A percentile compares a stretch with the other conserved stretches of the same genome.
These are phyloP conservation scores for Tenthredo distinguenda DNA, from an alignment of 2,888 invertebrate species.

Conservation along the genomic window DNA sequence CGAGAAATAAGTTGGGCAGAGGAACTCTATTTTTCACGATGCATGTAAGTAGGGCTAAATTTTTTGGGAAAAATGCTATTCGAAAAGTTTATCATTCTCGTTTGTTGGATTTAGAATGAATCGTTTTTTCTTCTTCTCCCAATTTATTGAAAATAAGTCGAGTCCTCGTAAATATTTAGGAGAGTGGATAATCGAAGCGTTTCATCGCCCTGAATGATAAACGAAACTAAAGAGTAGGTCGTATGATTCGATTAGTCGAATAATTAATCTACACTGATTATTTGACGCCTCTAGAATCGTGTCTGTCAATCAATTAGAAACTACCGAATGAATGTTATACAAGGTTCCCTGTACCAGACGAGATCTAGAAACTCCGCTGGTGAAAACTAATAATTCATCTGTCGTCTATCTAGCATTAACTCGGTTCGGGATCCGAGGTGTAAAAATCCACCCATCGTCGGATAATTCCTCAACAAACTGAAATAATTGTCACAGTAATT, in stretches of 20 bases:
- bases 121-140: too few species aligned
- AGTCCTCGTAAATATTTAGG: too few species aligned
- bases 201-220: background rate
- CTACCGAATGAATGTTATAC: conserved; percentile 24
- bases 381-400: conserved; percentile 20
- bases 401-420: background rate
- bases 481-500: background rate
- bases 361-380: background rate
- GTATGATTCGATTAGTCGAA: background rate
- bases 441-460: background rate
- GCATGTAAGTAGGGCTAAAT: background rate
- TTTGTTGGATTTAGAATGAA: too few species aligned
- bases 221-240: background rate
- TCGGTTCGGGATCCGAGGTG: background rate
- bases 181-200: background rate
- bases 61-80: background rate
- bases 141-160: too few species aligned
- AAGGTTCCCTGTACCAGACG: background rate
- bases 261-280: conserved; percentile 11
- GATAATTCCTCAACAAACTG: background rate
- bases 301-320: conserved; percentile 16
- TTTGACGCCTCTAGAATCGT: background rate
- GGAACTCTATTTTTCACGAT: background rate
- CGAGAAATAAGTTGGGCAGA: background rate
- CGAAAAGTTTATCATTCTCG: background rate